Conservation (phyloP, 2,888 invertebrate genomes). For the Prenolepis imparis region DNA sequence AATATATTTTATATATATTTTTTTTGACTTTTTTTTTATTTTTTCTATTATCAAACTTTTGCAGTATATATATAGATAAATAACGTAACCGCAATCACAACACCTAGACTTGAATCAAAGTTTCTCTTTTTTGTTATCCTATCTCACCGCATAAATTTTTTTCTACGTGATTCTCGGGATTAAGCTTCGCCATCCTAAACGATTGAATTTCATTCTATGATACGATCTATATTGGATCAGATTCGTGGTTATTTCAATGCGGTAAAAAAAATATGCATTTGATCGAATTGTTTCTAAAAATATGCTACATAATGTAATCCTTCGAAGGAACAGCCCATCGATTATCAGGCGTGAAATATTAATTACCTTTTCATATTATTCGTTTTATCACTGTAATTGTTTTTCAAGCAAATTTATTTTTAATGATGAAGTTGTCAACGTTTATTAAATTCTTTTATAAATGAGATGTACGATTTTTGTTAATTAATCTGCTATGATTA, state of each 20-base stretch:
- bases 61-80: background rate
- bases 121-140: background rate
- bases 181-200: conserved; percentile 45
- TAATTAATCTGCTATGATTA: background rate
- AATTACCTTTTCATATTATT: background rate
- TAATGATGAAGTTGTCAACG: background rate
- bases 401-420: background rate
- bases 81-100: conserved; percentile 2
- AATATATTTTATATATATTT: background rate
- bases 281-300: conserved; percentile 52
- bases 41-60: background rate
- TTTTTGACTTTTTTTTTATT: background rate
- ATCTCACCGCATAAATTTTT: background rate
- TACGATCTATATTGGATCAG: conserved; percentile 64
- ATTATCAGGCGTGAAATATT: conserved; percentile 1
- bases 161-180: conserved; percentile 48
- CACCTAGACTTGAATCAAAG: conserved; percentile 1
- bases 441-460: background rate
- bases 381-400: background rate
- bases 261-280: conserved; percentile 35
- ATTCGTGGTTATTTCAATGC: conserved; percentile 66
- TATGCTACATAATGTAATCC: background rate
- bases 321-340: background rate
- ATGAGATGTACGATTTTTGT: background rate
- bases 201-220: conserved; percentile 67